Evolutionary conservation across 2,888 invertebrate species (phyloP).

Genomic region (Anthophora plumipes): DNA sequence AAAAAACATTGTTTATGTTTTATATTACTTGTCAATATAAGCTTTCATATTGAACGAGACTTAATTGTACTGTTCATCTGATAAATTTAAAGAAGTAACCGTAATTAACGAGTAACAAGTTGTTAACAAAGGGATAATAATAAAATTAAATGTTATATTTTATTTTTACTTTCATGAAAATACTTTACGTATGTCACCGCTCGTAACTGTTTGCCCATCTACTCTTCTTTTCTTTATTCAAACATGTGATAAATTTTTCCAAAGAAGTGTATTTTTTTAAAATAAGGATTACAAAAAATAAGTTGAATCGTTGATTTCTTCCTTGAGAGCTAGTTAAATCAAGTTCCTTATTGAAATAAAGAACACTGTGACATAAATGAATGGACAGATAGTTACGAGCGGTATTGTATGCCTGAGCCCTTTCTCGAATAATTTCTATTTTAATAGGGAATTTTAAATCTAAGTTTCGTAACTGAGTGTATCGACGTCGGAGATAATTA

Average conservation of each 20-base stretch:
- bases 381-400: too few relatives aligned
- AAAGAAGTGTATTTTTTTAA: too few relatives aligned
- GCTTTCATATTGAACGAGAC: slow-evolving; percentile 10
- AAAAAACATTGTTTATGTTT: slow-evolving; percentile 11
- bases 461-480: slow-evolving; percentile 21
- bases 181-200: background rate
- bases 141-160: slow-evolving; percentile 34
- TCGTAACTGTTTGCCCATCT: too few relatives aligned
- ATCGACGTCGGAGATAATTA: slow-evolving; percentile 14
- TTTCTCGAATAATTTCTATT: slow-evolving; percentile 22
- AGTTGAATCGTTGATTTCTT: too few relatives aligned
- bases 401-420: slow-evolving; percentile 14
- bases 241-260: too few relatives aligned
- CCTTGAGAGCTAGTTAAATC: too few relatives aligned
- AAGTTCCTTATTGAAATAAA: too few relatives aligned
- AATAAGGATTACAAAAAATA: too few relatives aligned
- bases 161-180: slow-evolving; percentile 33
- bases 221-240: too few relatives aligned
- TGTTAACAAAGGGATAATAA: slow-evolving; percentile 35
- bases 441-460: slow-evolving; percentile 24
- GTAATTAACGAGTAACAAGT: slow-evolving; percentile 30
- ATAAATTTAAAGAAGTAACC: slow-evolving; percentile 15
- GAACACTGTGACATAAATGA: too few relatives aligned
- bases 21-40: slow-evolving; percentile 12
- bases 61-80: slow-evolving; percentile 20